A percentile compares a stretch with the other conserved stretches of the same genome.
Evolutionary conservation across 1,140 invertebrate species (phyloP).

Genomic region (Drosophila navojoa): DNA sequence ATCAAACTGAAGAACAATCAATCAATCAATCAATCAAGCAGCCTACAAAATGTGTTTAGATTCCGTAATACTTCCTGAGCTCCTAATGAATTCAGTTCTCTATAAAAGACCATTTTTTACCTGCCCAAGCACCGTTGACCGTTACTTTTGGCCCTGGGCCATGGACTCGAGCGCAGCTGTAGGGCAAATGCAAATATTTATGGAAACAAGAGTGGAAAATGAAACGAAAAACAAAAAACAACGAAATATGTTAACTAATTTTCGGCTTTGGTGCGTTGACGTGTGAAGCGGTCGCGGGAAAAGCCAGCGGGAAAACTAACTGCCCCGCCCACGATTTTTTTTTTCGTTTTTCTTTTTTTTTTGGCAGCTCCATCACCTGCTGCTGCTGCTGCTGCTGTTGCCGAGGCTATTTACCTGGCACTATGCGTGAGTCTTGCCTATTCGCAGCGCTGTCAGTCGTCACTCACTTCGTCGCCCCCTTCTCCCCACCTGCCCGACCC

Average conservation of each 20-base stretch:
- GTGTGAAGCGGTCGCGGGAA: constrained; percentile 58
- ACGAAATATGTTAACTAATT: constrained; percentile 78
- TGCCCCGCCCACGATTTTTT: background rate
- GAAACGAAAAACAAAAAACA: constrained; percentile 9
- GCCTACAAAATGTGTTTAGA: background rate
- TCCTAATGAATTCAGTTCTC: too few species aligned
- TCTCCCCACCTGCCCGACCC: constrained; percentile 16
- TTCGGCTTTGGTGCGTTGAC: constrained; percentile 80
- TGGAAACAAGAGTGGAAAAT: constrained; percentile 34
- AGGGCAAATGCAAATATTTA: constrained; percentile 48
- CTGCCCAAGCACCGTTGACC: too few species aligned
- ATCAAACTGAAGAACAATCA: constrained; percentile 10
- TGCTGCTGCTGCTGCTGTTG: too few species aligned
- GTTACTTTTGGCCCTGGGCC: background rate
- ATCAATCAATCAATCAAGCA: constrained; percentile 8
- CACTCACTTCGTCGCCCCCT: constrained; percentile 56
- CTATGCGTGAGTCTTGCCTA: constrained; percentile 70
- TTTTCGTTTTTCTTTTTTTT: too few species aligned
- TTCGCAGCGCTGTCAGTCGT: constrained; percentile 76
- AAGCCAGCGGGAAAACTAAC: background rate
- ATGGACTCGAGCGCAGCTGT: constrained; percentile 63
- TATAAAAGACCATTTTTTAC: too few species aligned
- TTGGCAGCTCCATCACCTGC: too few species aligned
- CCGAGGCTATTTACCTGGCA: too few species aligned
- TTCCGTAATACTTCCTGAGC: constrained; percentile 14